Evolutionary conservation across 2,888 invertebrate species (phyloP).

Genomic region (Drosophila kambysellisi): DNA sequence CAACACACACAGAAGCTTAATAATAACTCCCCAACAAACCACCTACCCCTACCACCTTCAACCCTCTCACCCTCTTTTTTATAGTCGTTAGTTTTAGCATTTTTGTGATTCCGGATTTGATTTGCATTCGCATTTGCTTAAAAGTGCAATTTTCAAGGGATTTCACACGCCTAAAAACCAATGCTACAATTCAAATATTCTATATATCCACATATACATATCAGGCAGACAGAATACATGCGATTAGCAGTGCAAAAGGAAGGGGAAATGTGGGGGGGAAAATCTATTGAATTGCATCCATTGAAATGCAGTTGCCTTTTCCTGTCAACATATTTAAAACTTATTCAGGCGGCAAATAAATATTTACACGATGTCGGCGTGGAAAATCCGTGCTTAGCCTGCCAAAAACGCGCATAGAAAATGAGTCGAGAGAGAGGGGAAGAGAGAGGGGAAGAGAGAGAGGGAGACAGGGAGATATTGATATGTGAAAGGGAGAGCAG

Average conservation of each 20-base stretch:
- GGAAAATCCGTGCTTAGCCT: conserved; percentile 78
- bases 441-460: conserved; percentile 26
- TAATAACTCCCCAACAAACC: neutral
- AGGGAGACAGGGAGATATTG: conserved; percentile 16
- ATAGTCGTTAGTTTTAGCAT: conserved; percentile 1
- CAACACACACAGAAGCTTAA: neutral
- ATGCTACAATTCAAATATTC: conserved; percentile 17
- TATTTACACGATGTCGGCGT: conserved; percentile 63
- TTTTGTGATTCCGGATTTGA: conserved; percentile 18
- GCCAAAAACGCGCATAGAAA: conserved; percentile 53
- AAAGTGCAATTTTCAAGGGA: conserved; percentile 31
- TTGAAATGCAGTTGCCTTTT: conserved; percentile 27
- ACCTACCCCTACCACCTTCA: too few species aligned
- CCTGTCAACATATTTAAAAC: conserved; percentile 74
- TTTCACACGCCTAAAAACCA: conserved; percentile 10
- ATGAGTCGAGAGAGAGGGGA: conserved; percentile 39
- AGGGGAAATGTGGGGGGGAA: neutral
- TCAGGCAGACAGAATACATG: conserved; percentile 26
- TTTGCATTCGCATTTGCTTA: conserved; percentile 33
- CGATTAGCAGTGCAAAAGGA: conserved; percentile 41
- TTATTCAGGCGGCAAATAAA: conserved; percentile 77
- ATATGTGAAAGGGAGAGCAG: neutral
- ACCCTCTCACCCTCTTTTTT: neutral
- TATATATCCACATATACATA: neutral
- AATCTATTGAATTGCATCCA: conserved; percentile 41